Evolutionary conservation across 2,113 vertebrate genomes (phyloP), one percentile per base, ranked within the genome.

Genomic region (Psettodes erumei): DNA sequence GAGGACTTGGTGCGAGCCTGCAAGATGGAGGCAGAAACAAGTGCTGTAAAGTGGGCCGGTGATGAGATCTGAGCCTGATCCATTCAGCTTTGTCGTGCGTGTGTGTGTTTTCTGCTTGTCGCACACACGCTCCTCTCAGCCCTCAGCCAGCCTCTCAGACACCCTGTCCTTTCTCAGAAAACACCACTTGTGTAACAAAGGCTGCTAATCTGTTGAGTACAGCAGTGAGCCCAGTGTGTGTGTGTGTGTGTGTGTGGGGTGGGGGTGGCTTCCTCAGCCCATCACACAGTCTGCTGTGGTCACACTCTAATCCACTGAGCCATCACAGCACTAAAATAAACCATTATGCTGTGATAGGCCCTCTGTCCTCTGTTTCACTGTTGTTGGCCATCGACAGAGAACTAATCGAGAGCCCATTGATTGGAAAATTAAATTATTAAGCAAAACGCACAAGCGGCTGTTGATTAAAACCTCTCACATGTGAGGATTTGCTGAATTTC

Each of bases 201-300:
- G 81, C 85, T 83, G 77, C 85, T 89, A 86, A 87, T 88, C 86
- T 91, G 88, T 85, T 85, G 84, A 89, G 89, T 84, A 83, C 85
- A 88, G 87, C 79, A 76, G 79, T 45, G 62, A 80, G 77, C 81
- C 77, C 70, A 75, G 82, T 58, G 68, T 72, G n/a, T n/a, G n/a
- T n/a, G n/a, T n/a, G n/a, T n/a, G 42, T 43, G 40, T 43, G 40
- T 43, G 40, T 56, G 54, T 58, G 54, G 71, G 55, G 58, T 54
- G 56, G 11, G 11, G 27, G 61, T 76, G 83, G 86, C 86, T 85
- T 87, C 84, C 83, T 85, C 85, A 86, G 75, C 79, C 82, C 75
- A 82, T 89, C 82, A 72, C 77, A 77, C 51, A 85, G 76, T 85
- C 82, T 65, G 15, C 78, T 75, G 76, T 84, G 83, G 83, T 83